Evolutionary conservation across 2,888 invertebrate species (phyloP).

Genomic region (Chymomyza procnemis): DNA sequence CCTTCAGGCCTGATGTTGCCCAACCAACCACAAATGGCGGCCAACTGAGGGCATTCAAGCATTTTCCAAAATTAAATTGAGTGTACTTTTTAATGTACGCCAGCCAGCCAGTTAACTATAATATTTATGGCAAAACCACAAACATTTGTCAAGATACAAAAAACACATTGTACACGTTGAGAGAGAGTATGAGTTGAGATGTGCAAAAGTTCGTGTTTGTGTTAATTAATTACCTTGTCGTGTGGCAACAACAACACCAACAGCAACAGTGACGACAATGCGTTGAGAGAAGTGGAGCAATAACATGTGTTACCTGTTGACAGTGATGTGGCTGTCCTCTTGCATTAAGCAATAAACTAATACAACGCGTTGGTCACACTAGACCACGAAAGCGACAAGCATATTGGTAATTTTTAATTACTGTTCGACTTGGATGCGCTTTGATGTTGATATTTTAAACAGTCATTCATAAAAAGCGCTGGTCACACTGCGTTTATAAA

Average conservation of each 20-base stretch:
- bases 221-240: slow-evolving; percentile 54
- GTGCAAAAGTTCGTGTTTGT: slow-evolving; percentile 7
- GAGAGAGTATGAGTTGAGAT: slow-evolving; percentile 17
- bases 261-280: background rate
- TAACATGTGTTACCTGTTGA: slow-evolving; percentile 66
- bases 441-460: no score
- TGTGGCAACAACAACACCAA: slow-evolving; percentile 7
- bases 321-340: slow-evolving; percentile 4
- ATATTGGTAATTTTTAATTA: no score
- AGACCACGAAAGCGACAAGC: background rate
- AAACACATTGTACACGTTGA: slow-evolving; percentile 12
- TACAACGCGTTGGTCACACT: background rate
- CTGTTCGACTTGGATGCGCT: no score
- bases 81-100: slow-evolving; percentile 31
- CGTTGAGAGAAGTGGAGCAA: background rate
- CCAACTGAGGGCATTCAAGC: slow-evolving; percentile 6
- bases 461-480: no score
- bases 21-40: background rate
- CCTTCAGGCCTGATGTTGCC: no score
- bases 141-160: slow-evolving; percentile 45
- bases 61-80: slow-evolving; percentile 51
- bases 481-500: no score
- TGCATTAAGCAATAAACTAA: background rate
- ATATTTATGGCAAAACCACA: slow-evolving; percentile 58
- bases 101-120: slow-evolving; percentile 51